Evolutionary conservation across 2,113 vertebrate genomes (phyloP).

Genomic region (Rhinogobius similis): DNA sequence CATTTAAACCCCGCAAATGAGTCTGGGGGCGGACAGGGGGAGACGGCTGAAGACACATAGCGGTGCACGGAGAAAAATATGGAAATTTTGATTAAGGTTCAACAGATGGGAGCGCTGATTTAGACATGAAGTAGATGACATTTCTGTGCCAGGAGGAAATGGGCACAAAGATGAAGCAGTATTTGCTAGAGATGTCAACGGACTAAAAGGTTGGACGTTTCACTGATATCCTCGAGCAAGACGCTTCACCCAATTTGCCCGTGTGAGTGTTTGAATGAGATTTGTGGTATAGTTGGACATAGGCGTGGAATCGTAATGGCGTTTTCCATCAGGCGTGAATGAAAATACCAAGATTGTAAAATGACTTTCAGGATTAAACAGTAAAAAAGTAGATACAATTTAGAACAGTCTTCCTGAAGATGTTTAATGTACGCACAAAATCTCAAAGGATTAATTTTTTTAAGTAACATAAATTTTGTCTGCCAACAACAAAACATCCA

Average conservation of each 20-base stretch:
- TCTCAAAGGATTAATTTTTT: no score
- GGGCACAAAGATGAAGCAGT: conserved; percentile 2
- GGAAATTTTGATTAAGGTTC: conserved; percentile 62
- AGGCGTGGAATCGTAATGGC: neutral
- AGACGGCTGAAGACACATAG: conserved; percentile 25
- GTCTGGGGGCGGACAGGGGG: conserved; percentile 26
- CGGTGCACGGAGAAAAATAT: conserved; percentile 56
- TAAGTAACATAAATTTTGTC: no score
- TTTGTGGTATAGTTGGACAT: neutral
- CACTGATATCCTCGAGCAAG: neutral
- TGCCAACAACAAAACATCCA: no score
- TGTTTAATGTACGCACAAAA: no score
- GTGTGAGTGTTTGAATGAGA: neutral
- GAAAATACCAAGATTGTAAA: neutral
- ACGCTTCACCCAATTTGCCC: neutral
- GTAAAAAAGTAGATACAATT: no score
- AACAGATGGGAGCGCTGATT: conserved; percentile 64
- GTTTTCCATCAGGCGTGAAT: neutral
- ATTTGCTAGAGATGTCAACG: neutral
- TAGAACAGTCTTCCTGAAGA: no score
- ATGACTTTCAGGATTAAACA: neutral
- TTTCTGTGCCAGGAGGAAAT: conserved; percentile 44
- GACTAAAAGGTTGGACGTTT: neutral
- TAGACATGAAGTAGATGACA: conserved; percentile 56
- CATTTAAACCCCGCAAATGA: conserved; percentile 55